Evolutionary conservation across 1,140 invertebrate genomes (phyloP), one percentile per base, ranked within the genome.

Genomic region (Drosophila equinoxialis): DNA sequence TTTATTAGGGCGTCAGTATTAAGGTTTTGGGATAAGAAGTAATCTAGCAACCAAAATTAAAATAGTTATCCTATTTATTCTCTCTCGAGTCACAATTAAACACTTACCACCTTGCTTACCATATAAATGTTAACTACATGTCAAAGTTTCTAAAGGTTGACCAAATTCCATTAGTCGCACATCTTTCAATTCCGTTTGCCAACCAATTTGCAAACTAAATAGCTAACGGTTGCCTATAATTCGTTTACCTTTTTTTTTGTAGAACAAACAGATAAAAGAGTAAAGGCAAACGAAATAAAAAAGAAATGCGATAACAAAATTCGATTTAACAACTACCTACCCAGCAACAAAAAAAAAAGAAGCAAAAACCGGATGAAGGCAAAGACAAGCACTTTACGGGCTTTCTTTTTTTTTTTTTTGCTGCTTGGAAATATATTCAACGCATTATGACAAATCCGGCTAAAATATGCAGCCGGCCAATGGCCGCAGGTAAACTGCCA

Each of bases 381-480:
- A 66, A 81, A 79, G 68, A 64, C 70, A 89, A 83, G 74, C 84
- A 89, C 76, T 83, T 86, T 78, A 58, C 65, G 69, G 66, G 45
- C 70, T 48, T 68, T 39, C 35, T 60, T 30, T 2, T 23, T 23
- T 1, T 20, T 20, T 20, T 30, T 30, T 10, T 39, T 14, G 37
- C 57, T 59, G 55, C 65, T 64, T 37, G 70, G 76, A 87, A 86
- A 89, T 89, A 89, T 84, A 89, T 84, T 90, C 80, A 81, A 78
- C 85, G 80, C 84, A 90, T 87, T 87, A 90, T 87, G 77, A 72
- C 77, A 89, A 90, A 90, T 89, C 84, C 84, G 85, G 60, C 77
- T 80, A 89, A 79, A 84, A 89, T 89, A 89, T 84, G 77, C 84
- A 78, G 78, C 45, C 70, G 71, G 65, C 81, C 85, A 81, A 89